These are phyloP conservation scores for Lithobates pipiens DNA, from an alignment of 2,797 vertebrate species.

Conservation along the genomic window DNA sequence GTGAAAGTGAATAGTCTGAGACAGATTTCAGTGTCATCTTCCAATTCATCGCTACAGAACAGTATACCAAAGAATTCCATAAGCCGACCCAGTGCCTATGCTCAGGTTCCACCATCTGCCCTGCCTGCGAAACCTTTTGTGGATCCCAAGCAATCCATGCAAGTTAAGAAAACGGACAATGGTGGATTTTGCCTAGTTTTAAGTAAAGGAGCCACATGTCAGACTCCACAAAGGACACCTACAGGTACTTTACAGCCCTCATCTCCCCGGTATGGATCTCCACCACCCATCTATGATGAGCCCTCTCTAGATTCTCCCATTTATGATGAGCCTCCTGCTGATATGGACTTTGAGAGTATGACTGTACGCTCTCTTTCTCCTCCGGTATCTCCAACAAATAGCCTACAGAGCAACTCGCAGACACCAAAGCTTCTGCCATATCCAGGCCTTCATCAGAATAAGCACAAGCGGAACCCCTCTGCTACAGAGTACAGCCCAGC, in stretches of 20 bases:
- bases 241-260: conserved; percentile 78
- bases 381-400: conserved; percentile 74
- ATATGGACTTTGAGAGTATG: conserved; percentile 86
- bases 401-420: conserved; percentile 78
- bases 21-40: conserved; percentile 71
- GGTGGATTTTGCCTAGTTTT: conserved; percentile 85
- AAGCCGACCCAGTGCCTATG: conserved; percentile 69
- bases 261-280: conserved; percentile 82
- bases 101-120: conserved; percentile 70
- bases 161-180: conserved; percentile 85
- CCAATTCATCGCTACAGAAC: conserved; percentile 68
- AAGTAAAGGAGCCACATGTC: conserved; percentile 71
- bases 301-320: conserved; percentile 85
- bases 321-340: conserved; percentile 88
- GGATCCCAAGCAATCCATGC: conserved; percentile 83
- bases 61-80: conserved; percentile 71
- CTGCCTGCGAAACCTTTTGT: conserved; percentile 57
- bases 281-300: conserved; percentile 84
- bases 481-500: conserved; percentile 87
- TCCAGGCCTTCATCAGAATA: conserved; percentile 75
- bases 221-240: conserved; percentile 74
- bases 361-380: conserved; percentile 74
- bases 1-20: conserved; percentile 88
- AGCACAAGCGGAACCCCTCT: conserved; percentile 80
- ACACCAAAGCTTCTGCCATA: conserved; percentile 79